Percentiles rank a stretch among this genome's conserved stretches.
These are phyloP conservation scores for Drosophila hamatofila DNA, from an alignment of 2,888 invertebrate species.

Conservation along the genomic window DNA sequence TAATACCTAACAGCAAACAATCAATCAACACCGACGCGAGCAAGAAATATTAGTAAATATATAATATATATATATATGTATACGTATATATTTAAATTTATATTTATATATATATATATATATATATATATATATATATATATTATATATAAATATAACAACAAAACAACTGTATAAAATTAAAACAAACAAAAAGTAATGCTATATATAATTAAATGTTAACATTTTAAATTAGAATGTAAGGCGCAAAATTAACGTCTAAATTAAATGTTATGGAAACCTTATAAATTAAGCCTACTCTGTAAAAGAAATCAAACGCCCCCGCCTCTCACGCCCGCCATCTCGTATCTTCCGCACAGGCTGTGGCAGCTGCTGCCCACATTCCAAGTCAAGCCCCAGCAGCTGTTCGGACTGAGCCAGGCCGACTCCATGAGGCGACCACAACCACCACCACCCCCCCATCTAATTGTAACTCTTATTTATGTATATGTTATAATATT, in stretches of 20 bases:
- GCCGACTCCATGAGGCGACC: neutral
- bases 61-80: neutral
- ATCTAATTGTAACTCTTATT: slow-evolving; percentile 23
- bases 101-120: neutral
- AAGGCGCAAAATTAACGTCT: slow-evolving; percentile 65
- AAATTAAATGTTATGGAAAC: slow-evolving; percentile 69
- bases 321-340: neutral
- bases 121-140: slow-evolving; percentile 1
- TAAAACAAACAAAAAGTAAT: slow-evolving; percentile 27
- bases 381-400: slow-evolving; percentile 28
- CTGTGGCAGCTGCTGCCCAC: slow-evolving; percentile 23
- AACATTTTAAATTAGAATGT: slow-evolving; percentile 73
- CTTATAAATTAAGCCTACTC: slow-evolving; percentile 28
- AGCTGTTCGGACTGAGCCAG: slow-evolving; percentile 26
- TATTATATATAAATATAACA: slow-evolving; percentile 3
- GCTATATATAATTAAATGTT: slow-evolving; percentile 64
- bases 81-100: neutral
- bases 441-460: too few relatives aligned
- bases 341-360: slow-evolving; percentile 1
- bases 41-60: slow-evolving; percentile 30
- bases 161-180: slow-evolving; percentile 51
- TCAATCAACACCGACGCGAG: slow-evolving; percentile 28
- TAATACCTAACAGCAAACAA: slow-evolving; percentile 20
- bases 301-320: slow-evolving; percentile 8
- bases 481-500: slow-evolving; percentile 21